Evolutionary conservation across 30 jellyfish, hydroid and myxozoan species (phyloP).

Genomic region (Aurelia coerulea): DNA sequence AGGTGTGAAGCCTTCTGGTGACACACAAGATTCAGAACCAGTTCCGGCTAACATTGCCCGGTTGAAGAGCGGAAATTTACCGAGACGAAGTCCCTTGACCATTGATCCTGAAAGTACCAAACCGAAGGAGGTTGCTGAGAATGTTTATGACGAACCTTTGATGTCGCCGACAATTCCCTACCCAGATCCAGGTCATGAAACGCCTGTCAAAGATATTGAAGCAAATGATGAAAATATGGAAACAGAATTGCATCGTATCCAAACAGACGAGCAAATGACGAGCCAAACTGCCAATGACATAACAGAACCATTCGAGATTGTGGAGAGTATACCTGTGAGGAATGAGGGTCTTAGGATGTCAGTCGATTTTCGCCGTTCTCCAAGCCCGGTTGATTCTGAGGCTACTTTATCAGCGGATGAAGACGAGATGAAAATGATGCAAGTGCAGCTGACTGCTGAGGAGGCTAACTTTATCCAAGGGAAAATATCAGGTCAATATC

Average conservation of each 20-base stretch:
- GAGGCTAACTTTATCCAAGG: too few relatives aligned
- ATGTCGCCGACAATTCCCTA: conserved; percentile 82
- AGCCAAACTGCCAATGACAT: too few relatives aligned
- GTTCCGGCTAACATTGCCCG: neutral
- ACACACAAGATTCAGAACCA: neutral
- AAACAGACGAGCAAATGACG: too few relatives aligned
- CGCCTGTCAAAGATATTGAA: conserved; percentile 22
- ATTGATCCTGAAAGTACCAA: neutral
- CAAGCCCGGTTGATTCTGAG: conserved; percentile 85
- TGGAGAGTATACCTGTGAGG: too few relatives aligned
- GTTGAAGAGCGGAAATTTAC: neutral
- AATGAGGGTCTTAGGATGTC: too few relatives aligned
- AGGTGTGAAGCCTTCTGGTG: neutral
- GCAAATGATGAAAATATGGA: neutral
- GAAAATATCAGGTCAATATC: too few relatives aligned
- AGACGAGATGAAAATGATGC: conserved; percentile 63
- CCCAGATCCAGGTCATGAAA: conserved; percentile 49
- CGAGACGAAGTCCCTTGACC: conserved; percentile 5
- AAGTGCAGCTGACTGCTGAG: conserved; percentile 1
- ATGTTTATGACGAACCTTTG: conserved; percentile 54
- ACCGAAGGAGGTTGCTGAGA: conserved; percentile 17
- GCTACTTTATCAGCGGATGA: conserved; percentile 93
- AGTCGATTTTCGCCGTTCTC: conserved; percentile 7
- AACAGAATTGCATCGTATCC: too few relatives aligned
- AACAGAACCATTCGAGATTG: too few relatives aligned